phyloP scores from a whole-genome alignment of 2,797 vertebrate genomes.

The Sebastes minor region DNA sequence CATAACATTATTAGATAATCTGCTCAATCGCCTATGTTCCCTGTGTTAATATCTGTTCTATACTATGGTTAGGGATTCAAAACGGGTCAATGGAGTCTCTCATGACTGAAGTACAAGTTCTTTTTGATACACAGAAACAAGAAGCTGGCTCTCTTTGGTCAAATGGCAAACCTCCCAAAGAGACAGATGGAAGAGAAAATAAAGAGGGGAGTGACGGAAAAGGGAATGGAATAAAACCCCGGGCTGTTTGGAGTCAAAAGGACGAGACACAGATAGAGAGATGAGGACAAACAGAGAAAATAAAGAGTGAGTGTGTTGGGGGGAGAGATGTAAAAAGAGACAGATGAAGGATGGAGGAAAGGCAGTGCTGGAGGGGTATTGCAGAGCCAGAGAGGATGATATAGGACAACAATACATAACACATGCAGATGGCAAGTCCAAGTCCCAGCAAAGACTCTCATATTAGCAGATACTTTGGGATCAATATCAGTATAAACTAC shows the following conservation, averaged over 20 bases:
- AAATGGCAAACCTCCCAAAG: constrained; percentile 49
- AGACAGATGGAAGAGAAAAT: constrained; percentile 55
- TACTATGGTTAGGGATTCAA: background rate
- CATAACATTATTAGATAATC: background rate
- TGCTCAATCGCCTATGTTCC: background rate
- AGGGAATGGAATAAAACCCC: constrained; percentile 57
- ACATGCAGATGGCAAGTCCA: background rate
- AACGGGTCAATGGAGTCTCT: background rate
- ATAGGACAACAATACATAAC: background rate
- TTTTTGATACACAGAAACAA: background rate
- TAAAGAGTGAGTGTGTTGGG: background rate
- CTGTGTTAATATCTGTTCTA: background rate
- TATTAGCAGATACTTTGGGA: background rate
- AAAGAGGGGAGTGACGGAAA: background rate
- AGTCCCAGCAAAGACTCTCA: background rate
- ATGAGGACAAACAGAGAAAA: background rate
- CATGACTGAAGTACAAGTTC: background rate
- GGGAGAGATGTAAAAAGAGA: background rate
- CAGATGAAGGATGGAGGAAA: background rate
- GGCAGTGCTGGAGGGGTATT: background rate
- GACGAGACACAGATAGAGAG: background rate
- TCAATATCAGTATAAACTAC: background rate
- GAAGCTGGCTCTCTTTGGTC: constrained; percentile 4
- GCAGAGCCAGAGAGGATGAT: background rate
- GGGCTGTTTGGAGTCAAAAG: constrained; percentile 41